phyloP scores from a whole-genome alignment of 2,888 invertebrate genomes.

The Pristionchus arcanus region DNA sequence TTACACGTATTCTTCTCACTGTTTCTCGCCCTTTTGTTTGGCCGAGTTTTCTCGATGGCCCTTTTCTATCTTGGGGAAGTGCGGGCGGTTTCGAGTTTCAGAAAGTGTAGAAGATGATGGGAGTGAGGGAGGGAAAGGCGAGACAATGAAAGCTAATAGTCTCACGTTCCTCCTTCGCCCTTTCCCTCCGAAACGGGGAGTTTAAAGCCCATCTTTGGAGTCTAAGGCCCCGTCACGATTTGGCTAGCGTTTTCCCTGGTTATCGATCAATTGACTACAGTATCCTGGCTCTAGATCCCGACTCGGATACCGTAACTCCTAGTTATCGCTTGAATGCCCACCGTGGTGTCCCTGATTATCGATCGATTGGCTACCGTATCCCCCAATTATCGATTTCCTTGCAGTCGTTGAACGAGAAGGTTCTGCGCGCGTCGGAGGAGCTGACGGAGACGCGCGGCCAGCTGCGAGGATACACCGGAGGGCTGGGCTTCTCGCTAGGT shows the following conservation, averaged over 20 bases:
- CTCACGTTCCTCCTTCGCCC: background rate
- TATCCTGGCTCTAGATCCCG: background rate
- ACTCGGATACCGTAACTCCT: background rate
- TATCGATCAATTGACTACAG: background rate
- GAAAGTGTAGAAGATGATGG: background rate
- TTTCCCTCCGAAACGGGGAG: background rate
- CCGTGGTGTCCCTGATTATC: conserved; percentile 16
- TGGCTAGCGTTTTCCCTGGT: background rate
- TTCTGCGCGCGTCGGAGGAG: conserved; percentile 72
- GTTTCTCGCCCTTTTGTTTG: background rate
- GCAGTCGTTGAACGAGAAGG: conserved; percentile 72
- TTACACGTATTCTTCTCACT: too few species aligned
- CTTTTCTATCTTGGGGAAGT: background rate
- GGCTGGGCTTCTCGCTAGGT: conserved; percentile 62
- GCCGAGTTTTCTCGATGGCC: background rate
- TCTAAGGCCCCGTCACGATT: background rate
- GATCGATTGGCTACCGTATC: too few species aligned
- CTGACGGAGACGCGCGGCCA: conserved; percentile 72
- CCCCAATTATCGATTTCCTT: too few species aligned
- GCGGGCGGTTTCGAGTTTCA: conserved; percentile 24
- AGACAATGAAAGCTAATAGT: background rate
- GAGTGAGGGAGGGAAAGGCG: background rate
- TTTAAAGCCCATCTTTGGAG: background rate
- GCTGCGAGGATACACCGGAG: conserved; percentile 70
- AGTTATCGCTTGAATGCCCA: background rate